Conservation (phyloP, 2,113 vertebrate species). For the Catharus bicknelli region DNA sequence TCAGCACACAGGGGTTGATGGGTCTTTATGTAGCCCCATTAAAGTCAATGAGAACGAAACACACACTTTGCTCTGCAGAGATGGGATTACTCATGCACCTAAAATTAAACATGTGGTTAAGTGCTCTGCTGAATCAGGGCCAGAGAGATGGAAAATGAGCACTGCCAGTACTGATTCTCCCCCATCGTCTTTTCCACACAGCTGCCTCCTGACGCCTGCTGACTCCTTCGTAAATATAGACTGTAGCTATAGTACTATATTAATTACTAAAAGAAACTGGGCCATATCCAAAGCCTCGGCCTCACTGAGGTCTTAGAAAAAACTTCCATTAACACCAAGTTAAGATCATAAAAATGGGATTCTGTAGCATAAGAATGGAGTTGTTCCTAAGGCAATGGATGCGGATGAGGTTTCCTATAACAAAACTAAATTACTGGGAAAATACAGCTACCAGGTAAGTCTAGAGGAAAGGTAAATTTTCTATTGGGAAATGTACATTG, state of each 20-base stretch:
- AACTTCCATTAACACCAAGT: not conserved
- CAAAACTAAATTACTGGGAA: not conserved
- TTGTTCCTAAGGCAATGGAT: not conserved
- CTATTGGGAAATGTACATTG: not conserved
- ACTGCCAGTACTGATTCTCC: constrained; percentile 56
- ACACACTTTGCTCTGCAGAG: constrained; percentile 25
- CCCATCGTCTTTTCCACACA: constrained; percentile 49
- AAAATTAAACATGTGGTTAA: constrained; percentile 70
- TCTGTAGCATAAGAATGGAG: not conserved
- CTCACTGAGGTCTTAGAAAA: not conserved
- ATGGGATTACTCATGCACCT: constrained; percentile 62
- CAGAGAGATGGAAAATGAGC: constrained; percentile 57
- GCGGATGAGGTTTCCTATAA: not conserved
- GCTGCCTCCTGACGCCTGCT: constrained; percentile 57
- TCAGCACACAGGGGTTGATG: not conserved
- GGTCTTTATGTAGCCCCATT: constrained; percentile 9
- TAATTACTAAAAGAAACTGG: constrained; percentile 36
- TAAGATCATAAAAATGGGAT: not conserved
- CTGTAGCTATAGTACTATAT: not conserved
- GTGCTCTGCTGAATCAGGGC: constrained; percentile 66
- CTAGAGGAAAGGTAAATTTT: constrained; percentile 20
- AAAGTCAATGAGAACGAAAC: constrained; percentile 36
- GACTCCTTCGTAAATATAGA: constrained; percentile 45
- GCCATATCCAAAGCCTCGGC: not conserved
- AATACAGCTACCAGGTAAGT: not conserved